Evolutionary conservation across 1,140 invertebrate species (phyloP).

Genomic region (Diprion similis): DNA sequence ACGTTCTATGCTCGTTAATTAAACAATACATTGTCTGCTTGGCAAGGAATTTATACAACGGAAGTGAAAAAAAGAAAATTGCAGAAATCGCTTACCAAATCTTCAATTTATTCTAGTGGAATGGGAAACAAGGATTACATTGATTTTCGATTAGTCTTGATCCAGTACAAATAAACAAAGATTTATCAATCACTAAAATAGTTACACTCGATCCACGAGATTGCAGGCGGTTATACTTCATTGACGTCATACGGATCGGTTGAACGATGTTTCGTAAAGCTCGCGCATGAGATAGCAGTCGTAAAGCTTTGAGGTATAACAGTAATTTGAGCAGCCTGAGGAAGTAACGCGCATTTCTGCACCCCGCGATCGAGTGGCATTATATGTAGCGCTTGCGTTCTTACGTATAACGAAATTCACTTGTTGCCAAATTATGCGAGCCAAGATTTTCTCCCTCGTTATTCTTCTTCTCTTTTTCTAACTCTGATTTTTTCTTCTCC

Average conservation of each 20-base stretch:
- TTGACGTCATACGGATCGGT: not conserved
- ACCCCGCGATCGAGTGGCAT: not conserved
- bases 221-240: not conserved
- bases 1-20: too few relatives aligned
- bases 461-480: not conserved
- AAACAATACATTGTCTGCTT: too few relatives aligned
- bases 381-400: too few relatives aligned
- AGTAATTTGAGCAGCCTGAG: not conserved
- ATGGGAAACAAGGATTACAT: not conserved
- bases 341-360: not conserved
- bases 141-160: not conserved
- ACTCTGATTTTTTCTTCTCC: too few relatives aligned
- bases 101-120: too few relatives aligned
- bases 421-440: not conserved
- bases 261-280: not conserved
- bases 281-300: not conserved
- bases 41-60: too few relatives aligned
- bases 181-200: slow-evolving; percentile 1
- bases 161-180: not conserved
- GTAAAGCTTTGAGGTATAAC: not conserved
- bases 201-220: not conserved
- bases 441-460: not conserved
- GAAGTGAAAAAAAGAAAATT: too few relatives aligned
- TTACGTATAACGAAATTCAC: not conserved
- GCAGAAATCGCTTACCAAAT: not conserved